phyloP scores from a whole-genome alignment of 2,888 invertebrate species.

The Pseudococcus jackbeardsleyi region DNA sequence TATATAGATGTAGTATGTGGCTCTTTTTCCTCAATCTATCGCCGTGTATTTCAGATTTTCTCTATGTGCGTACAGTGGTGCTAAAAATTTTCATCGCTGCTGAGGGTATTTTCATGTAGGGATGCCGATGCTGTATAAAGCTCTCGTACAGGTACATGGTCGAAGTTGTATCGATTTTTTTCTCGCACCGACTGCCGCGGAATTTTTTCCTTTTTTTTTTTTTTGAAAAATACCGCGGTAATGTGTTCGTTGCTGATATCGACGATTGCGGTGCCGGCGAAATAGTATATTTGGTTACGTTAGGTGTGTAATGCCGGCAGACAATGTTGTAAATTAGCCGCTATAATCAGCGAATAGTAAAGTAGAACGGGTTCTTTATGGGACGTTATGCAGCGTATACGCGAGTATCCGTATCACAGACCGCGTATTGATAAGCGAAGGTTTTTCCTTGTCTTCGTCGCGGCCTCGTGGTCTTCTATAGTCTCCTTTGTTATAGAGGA shows the following conservation, averaged over 20 bases:
- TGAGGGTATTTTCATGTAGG: not conserved
- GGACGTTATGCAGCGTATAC: not conserved
- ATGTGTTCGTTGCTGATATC: not conserved
- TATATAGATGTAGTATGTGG: conserved; percentile 30
- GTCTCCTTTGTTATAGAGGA: not conserved
- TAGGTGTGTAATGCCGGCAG: not conserved
- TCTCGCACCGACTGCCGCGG: not conserved
- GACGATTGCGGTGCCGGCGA: not conserved
- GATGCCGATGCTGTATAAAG: not conserved
- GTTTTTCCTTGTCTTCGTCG: conserved; percentile 22
- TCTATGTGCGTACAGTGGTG: not conserved
- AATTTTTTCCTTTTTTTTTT: not conserved
- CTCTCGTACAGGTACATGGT: conserved; percentile 16
- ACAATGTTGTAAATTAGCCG: not conserved
- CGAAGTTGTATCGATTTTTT: conserved; percentile 22
- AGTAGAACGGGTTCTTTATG: conserved; percentile 17
- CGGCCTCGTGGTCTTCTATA: too few relatives aligned
- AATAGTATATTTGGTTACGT: not conserved
- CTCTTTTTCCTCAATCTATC: conserved; percentile 19
- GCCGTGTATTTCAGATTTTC: conserved; percentile 50
- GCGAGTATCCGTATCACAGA: not conserved
- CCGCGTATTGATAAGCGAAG: not conserved
- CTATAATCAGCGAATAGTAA: not conserved
- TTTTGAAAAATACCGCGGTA: not conserved
- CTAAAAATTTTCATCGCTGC: not conserved